Conservation (phyloP, 2,797 vertebrate species). For the Astyanax mexicanus region DNA sequence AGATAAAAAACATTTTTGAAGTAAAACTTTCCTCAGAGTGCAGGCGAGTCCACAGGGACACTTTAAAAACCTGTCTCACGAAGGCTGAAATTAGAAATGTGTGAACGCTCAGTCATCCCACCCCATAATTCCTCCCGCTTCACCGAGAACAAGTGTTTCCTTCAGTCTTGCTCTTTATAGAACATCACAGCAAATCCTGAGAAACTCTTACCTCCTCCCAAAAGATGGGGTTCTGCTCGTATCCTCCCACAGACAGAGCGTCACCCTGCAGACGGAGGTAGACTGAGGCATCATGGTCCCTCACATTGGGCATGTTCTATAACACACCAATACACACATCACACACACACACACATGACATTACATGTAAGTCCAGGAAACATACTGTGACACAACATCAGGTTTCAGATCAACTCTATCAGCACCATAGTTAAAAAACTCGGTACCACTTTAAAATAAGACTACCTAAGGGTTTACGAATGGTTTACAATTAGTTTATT, state of each 20-base stretch:
- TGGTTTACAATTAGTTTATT: too few species aligned
- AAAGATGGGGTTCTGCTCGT: constrained; percentile 94
- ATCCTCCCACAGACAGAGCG: constrained; percentile 95
- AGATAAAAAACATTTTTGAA: too few species aligned
- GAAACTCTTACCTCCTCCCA: constrained; percentile 89
- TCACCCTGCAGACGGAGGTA: constrained; percentile 98
- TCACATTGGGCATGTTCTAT: constrained; percentile 98
- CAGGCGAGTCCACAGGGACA: not conserved
- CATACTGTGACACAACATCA: not conserved
- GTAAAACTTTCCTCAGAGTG: not conserved
- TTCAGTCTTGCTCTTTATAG: not conserved
- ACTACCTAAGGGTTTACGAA: too few species aligned
- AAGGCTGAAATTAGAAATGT: constrained; percentile 26
- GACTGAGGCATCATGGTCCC: constrained; percentile 95
- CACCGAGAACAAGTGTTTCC: not conserved
- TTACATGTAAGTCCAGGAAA: not conserved
- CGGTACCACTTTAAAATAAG: too few species aligned
- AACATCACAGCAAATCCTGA: not conserved
- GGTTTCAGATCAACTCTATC: not conserved
- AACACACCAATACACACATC: not conserved
- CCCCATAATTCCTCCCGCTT: not conserved
- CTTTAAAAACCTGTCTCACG: constrained; percentile 22
- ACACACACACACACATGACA: too few species aligned
- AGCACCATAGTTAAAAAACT: too few species aligned
- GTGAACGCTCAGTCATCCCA: constrained; percentile 1